Conservation (phyloP, 2,888 invertebrate genomes). For the Zaprionus lineosus region DNA sequence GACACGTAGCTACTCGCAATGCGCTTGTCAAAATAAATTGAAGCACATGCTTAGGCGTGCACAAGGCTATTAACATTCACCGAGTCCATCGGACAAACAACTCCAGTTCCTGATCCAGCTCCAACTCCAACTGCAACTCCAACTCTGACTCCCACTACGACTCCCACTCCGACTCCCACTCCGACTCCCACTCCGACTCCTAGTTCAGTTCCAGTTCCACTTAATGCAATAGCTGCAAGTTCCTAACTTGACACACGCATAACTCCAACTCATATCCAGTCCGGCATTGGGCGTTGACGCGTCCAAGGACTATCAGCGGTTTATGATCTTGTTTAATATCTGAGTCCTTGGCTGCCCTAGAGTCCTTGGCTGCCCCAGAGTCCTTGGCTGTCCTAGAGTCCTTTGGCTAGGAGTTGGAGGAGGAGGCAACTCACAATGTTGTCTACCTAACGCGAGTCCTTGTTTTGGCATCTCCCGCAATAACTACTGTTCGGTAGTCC, state of each 20-base stretch:
- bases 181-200: neutral
- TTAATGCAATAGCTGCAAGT: too few species aligned
- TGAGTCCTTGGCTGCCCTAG: slow-evolving; percentile 23
- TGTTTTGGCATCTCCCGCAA: slow-evolving; percentile 9
- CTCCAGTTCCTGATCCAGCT: neutral
- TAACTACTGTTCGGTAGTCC: slow-evolving; percentile 55
- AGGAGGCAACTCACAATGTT: too few species aligned
- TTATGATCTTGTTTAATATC: slow-evolving; percentile 55
- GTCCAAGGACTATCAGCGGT: slow-evolving; percentile 46
- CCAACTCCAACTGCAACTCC: too few species aligned
- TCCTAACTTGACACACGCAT: slow-evolving; percentile 21
- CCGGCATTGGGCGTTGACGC: slow-evolving; percentile 34
- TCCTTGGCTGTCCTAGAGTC: slow-evolving; percentile 21
- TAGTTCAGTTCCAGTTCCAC: too few species aligned
- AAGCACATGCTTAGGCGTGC: slow-evolving; percentile 76
- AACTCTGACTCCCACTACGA: neutral
- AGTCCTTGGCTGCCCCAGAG: slow-evolving; percentile 21
- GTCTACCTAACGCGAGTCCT: too few species aligned
- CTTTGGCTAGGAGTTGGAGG: slow-evolving; percentile 5
- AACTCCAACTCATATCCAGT: slow-evolving; percentile 29
- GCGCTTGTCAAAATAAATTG: slow-evolving; percentile 67
- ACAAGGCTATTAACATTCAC: slow-evolving; percentile 60
- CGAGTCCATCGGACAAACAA: slow-evolving; percentile 7
- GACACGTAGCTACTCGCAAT: slow-evolving; percentile 27
- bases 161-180: too few species aligned